A percentile compares a stretch with the other conserved stretches of the same genome.
Evolutionary conservation across 1,140 invertebrate species (phyloP).

Genomic region (Himalopsyche phryganea): DNA sequence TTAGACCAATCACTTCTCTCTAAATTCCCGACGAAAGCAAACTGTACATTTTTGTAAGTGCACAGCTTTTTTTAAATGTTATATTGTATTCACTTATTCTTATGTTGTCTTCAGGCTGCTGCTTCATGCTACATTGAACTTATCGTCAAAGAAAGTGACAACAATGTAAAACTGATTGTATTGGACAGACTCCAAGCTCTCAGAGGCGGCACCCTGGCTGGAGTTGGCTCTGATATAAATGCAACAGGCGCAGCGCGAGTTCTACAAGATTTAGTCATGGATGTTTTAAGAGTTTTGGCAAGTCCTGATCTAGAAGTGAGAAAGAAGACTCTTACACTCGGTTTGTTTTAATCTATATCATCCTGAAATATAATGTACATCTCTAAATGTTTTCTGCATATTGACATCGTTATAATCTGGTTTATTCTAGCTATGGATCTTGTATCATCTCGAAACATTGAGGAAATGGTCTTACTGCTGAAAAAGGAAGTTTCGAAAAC

Average conservation of each 20-base stretch:
- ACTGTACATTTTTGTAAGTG: too few species aligned
- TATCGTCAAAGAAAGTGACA: constrained; percentile 98
- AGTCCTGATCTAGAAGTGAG: constrained; percentile 93
- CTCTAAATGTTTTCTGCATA: too few species aligned
- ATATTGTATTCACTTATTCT: too few species aligned
- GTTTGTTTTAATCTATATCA: constrained; percentile 39
- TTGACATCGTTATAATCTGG: not conserved
- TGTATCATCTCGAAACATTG: constrained; percentile 88
- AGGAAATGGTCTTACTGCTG: constrained; percentile 92
- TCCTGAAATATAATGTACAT: too few species aligned
- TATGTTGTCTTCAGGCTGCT: constrained; percentile 64
- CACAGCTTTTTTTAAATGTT: too few species aligned
- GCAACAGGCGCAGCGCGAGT: constrained; percentile 83
- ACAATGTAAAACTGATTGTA: constrained; percentile 99
- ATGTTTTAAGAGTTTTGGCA: constrained; percentile 90
- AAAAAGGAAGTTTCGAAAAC: constrained; percentile 95
- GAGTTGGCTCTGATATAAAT: constrained; percentile 7
- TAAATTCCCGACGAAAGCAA: too few species aligned
- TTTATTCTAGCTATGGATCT: constrained; percentile 75
- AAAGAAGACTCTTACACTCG: constrained; percentile 80
- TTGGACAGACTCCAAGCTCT: constrained; percentile 90
- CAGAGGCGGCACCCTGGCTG: constrained; percentile 67
- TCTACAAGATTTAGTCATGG: constrained; percentile 97
- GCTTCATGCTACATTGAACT: constrained; percentile 97
- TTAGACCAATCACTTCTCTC: too few species aligned